Evolutionary conservation across 2,888 invertebrate species (phyloP).

Genomic region (Andrena marginata): DNA sequence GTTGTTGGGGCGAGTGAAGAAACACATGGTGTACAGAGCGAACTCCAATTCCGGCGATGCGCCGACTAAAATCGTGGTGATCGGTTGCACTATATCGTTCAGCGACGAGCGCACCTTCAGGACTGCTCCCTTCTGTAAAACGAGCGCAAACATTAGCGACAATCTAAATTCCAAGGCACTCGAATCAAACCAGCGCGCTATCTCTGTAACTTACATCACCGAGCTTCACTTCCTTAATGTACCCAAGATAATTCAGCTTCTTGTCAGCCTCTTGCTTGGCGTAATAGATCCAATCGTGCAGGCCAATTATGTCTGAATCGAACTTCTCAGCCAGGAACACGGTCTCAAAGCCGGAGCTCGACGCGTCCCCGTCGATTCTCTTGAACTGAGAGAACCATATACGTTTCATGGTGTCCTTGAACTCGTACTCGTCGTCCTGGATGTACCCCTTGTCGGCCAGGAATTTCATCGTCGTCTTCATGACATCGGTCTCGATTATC

Average conservation of each 20-base stretch:
- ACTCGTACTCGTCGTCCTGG: slow-evolving; percentile 85
- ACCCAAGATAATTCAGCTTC: slow-evolving; percentile 93
- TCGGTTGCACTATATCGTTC: slow-evolving; percentile 91
- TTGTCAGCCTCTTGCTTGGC: slow-evolving; percentile 91
- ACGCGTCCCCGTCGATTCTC: slow-evolving; percentile 90
- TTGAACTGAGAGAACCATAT: slow-evolving; percentile 94
- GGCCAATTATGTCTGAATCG: slow-evolving; percentile 90
- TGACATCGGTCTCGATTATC: slow-evolving; percentile 91
- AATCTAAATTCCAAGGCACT: background rate
- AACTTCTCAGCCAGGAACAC: slow-evolving; percentile 94
- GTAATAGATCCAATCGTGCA: slow-evolving; percentile 97
- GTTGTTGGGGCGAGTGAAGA: slow-evolving; percentile 90
- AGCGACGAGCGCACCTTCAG: slow-evolving; percentile 91
- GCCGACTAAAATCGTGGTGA: slow-evolving; percentile 92
- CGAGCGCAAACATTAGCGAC: slow-evolving; percentile 57
- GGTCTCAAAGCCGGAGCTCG: slow-evolving; percentile 97
- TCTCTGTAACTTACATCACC: slow-evolving; percentile 88
- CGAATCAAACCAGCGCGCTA: background rate
- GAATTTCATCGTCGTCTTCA: slow-evolving; percentile 90
- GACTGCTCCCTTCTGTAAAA: slow-evolving; percentile 91
- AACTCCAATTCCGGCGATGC: slow-evolving; percentile 97
- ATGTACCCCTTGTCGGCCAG: slow-evolving; percentile 87
- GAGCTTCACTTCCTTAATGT: slow-evolving; percentile 89
- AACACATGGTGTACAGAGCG: slow-evolving; percentile 95
- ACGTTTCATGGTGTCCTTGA: slow-evolving; percentile 90